These are phyloP conservation scores for Lepus townsendii DNA, from an alignment of 2,797 vertebrate species.

Conservation along the genomic window DNA sequence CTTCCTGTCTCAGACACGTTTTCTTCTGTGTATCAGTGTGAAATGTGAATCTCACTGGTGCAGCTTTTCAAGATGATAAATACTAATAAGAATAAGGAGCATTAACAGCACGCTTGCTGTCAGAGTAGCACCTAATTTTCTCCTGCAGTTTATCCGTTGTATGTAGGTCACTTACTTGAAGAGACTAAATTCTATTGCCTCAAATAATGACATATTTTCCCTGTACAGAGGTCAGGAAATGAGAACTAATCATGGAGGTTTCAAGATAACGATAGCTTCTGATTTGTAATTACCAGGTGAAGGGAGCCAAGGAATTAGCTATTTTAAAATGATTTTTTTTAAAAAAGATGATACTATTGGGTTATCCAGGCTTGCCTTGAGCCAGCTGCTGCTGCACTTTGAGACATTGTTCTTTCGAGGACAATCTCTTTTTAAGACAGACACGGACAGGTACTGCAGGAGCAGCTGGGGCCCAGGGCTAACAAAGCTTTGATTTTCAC, in stretches of 20 bases:
- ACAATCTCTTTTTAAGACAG: slow-evolving; percentile 50
- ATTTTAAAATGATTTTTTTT: slow-evolving; percentile 73
- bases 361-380: slow-evolving; percentile 68
- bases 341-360: slow-evolving; percentile 67
- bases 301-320: slow-evolving; percentile 84
- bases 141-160: slow-evolving; percentile 75
- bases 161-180: slow-evolving; percentile 87
- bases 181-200: slow-evolving; percentile 81
- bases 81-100: slow-evolving; percentile 72
- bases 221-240: slow-evolving; percentile 82
- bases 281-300: slow-evolving; percentile 88
- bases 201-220: slow-evolving; percentile 79
- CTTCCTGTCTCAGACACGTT: not conserved
- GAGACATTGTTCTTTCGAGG: slow-evolving; percentile 61
- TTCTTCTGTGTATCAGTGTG: not conserved
- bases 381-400: slow-evolving; percentile 33
- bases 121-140: slow-evolving; percentile 79
- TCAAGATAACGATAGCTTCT: slow-evolving; percentile 85
- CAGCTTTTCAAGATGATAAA: slow-evolving; percentile 71
- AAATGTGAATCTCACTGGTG: not conserved
- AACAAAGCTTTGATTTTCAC: slow-evolving; percentile 29
- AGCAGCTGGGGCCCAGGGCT: slow-evolving; percentile 47
- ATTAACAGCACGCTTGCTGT: slow-evolving; percentile 73
- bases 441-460: not conserved
- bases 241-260: slow-evolving; percentile 81